A percentile compares a stretch with the other conserved stretches of the same genome.
phyloP scores from a whole-genome alignment of 2,888 invertebrate species.

The Drosophila testacea region DNA sequence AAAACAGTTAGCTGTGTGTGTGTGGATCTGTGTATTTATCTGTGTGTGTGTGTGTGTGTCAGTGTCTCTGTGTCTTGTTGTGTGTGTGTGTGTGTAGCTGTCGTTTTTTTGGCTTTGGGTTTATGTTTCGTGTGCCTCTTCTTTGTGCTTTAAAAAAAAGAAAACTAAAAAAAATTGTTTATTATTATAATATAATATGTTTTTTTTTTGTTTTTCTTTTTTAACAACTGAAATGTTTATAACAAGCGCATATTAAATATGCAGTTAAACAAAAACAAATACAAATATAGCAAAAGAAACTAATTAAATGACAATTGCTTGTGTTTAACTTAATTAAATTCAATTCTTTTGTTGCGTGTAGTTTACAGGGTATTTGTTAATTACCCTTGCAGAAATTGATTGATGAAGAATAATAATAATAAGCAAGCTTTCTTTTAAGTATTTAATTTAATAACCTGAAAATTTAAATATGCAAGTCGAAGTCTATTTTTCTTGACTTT shows the following conservation, averaged over 20 bases:
- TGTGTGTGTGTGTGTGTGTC: slow-evolving; percentile 19
- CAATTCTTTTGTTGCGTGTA: slow-evolving; percentile 18
- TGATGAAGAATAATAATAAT: not conserved
- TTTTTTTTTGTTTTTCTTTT: slow-evolving; percentile 3
- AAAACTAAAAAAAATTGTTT: slow-evolving; percentile 22
- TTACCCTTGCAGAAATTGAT: slow-evolving; percentile 1
- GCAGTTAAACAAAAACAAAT: slow-evolving; percentile 51
- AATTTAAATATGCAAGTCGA: too few species aligned
- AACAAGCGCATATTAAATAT: slow-evolving; percentile 50
- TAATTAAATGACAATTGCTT: slow-evolving; percentile 52
- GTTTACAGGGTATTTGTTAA: not conserved
- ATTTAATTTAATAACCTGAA: too few species aligned
- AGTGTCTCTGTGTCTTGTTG: slow-evolving; percentile 27
- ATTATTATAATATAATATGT: slow-evolving; percentile 16
- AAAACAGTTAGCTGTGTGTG: slow-evolving; percentile 59
- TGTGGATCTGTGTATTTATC: slow-evolving; percentile 16
- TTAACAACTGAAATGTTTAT: slow-evolving; percentile 45
- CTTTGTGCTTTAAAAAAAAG: slow-evolving; percentile 49
- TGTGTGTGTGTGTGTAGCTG: slow-evolving; percentile 43
- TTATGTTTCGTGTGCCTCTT: slow-evolving; percentile 52
- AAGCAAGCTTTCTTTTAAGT: too few species aligned
- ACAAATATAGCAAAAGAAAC: slow-evolving; percentile 26
- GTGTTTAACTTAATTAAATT: slow-evolving; percentile 36
- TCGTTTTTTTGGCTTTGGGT: slow-evolving; percentile 54
- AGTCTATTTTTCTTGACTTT: too few species aligned